Percentiles rank a stretch among this genome's conserved stretches.
Conservation (phyloP, 1,140 invertebrate genomes). For the Amphibalanus amphitrite region DNA sequence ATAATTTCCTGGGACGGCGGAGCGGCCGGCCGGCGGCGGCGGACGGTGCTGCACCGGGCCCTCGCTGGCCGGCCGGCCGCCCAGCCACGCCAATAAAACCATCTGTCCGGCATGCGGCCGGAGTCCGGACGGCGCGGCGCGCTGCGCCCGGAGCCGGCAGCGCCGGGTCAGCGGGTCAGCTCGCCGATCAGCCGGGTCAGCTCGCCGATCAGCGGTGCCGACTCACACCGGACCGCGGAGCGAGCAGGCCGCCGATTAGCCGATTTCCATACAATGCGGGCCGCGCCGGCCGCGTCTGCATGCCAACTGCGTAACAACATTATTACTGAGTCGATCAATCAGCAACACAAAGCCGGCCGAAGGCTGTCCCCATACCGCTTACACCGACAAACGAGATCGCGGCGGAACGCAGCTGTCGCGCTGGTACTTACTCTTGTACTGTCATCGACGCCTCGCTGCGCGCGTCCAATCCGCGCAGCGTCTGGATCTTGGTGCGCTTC, state of each 20-base stretch:
- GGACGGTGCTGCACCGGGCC: too few species aligned
- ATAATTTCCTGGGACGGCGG: neutral
- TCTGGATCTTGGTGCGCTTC: conserved; percentile 30
- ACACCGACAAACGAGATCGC: neutral
- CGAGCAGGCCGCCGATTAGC: neutral
- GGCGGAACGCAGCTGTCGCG: neutral
- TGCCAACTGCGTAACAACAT: neutral
- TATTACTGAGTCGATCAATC: neutral
- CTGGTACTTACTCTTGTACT: conserved; percentile 4
- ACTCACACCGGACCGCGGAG: neutral
- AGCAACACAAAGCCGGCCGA: neutral
- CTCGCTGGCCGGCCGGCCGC: too few species aligned
- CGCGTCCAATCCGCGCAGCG: conserved; percentile 9
- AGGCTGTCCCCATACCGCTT: neutral
- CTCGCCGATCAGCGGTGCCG: too few species aligned
- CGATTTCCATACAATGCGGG: neutral
- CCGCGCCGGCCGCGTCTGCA: neutral
- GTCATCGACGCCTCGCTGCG: neutral
- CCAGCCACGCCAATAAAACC: neutral
- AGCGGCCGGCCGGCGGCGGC: too few species aligned
- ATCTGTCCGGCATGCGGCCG: neutral
- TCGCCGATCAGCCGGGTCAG: neutral
- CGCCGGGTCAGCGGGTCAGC: neutral
- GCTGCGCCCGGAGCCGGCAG: too few species aligned
- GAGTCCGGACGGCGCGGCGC: neutral